Percentiles rank a stretch among this genome's conserved stretches.
These are phyloP conservation scores for Salvator merianae DNA, from an alignment of 2,113 vertebrate species.

Conservation along the genomic window DNA sequence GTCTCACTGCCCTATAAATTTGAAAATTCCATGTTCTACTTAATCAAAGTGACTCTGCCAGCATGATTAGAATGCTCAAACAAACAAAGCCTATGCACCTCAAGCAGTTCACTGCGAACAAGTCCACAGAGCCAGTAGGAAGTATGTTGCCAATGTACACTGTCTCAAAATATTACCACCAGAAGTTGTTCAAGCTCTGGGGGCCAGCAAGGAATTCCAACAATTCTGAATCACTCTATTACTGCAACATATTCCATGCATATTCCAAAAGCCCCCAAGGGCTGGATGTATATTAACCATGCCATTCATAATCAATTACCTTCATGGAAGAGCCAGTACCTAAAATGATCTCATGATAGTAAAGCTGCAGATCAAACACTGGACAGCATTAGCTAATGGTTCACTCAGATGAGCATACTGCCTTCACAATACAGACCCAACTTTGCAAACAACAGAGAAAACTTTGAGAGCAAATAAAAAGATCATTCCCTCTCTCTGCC, in stretches of 20 bases:
- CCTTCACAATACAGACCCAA: slow-evolving; percentile 52
- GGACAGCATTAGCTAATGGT: slow-evolving; percentile 46
- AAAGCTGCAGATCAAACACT: slow-evolving; percentile 50
- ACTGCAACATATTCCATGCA: slow-evolving; percentile 55
- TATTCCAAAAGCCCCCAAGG: slow-evolving; percentile 44
- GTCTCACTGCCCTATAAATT: slow-evolving; percentile 49
- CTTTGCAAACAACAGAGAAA: slow-evolving; percentile 46
- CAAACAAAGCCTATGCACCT: slow-evolving; percentile 54
- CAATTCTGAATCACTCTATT: slow-evolving; percentile 62
- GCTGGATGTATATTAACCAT: slow-evolving; percentile 62
- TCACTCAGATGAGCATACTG: slow-evolving; percentile 30
- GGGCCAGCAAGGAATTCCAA: slow-evolving; percentile 51
- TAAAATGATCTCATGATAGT: slow-evolving; percentile 58
- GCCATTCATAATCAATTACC: slow-evolving; percentile 60
- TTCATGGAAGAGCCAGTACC: slow-evolving; percentile 41
- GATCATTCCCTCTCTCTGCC: slow-evolving; percentile 40
- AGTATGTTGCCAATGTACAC: slow-evolving; percentile 66
- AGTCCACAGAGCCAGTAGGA: slow-evolving; percentile 56
- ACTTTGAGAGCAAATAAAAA: slow-evolving; percentile 60
- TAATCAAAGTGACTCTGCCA: slow-evolving; percentile 74
- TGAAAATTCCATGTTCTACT: slow-evolving; percentile 48
- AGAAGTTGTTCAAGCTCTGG: slow-evolving; percentile 57
- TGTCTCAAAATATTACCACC: slow-evolving; percentile 67
- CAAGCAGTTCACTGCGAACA: slow-evolving; percentile 57
- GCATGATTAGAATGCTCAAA: slow-evolving; percentile 60